These are phyloP conservation scores for Ptilonorhynchus violaceus DNA, from an alignment of 2,113 vertebrate genomes.

Conservation along the genomic window DNA sequence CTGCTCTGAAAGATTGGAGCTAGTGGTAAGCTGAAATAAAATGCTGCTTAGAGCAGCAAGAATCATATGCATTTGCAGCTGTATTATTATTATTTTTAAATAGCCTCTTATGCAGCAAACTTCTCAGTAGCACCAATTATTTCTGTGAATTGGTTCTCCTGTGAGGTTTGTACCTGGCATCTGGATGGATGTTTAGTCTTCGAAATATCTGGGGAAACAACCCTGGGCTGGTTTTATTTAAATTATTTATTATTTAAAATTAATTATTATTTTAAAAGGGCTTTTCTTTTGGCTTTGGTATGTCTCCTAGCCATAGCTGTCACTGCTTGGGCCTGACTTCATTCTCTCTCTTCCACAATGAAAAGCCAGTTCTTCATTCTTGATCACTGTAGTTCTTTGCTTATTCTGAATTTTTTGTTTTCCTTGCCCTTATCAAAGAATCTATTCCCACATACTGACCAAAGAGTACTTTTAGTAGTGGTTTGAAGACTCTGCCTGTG, in stretches of 20 bases:
- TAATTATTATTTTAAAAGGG: background rate
- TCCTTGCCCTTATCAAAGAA: background rate
- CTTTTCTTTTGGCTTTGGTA: background rate
- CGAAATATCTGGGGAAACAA: background rate
- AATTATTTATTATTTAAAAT: background rate
- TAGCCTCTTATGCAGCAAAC: background rate
- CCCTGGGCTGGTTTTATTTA: background rate
- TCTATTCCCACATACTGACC: background rate
- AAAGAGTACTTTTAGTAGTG: background rate
- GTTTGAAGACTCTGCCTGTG: background rate
- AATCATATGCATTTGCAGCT: constrained; percentile 17
- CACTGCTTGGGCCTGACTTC: background rate
- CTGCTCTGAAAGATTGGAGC: background rate
- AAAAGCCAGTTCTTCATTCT: background rate
- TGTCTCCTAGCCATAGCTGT: background rate
- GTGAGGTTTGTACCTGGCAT: background rate
- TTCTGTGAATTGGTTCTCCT: background rate
- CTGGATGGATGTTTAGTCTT: constrained; percentile 2
- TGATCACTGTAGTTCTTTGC: background rate
- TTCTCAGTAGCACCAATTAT: background rate
- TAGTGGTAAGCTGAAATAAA: background rate
- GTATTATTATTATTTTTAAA: constrained; percentile 29
- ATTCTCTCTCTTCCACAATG: background rate
- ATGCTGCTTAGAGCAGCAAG: background rate
- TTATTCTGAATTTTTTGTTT: background rate